Conservation (phyloP, 2,113 vertebrate species). For the Phylloscopus trochilus region DNA sequence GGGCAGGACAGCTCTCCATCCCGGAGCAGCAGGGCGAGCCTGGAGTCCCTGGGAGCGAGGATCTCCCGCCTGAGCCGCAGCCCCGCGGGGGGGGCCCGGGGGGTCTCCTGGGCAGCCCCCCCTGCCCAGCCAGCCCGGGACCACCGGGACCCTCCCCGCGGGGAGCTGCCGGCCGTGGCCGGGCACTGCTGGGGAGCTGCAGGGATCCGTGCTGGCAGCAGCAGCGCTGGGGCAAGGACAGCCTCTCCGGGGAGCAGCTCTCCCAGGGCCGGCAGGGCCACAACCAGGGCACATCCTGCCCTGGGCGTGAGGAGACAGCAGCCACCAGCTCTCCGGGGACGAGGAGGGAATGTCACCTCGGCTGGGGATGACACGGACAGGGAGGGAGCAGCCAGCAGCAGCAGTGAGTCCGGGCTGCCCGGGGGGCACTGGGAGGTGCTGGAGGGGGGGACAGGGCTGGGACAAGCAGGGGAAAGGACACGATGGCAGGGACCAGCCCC, state of each 20-base stretch:
- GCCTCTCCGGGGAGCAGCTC: accelerated
- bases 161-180: accelerated
- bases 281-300: too few species aligned
- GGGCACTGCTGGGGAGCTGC: accelerated
- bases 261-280: too few species aligned
- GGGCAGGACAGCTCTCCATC: accelerated
- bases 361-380: accelerated
- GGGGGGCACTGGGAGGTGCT: too few species aligned
- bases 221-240: accelerated
- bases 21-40: background rate
- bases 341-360: accelerated
- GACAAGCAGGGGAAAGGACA: too few species aligned
- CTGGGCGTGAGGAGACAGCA: accelerated
- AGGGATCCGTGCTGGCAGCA: background rate
- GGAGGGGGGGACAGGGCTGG: too few species aligned
- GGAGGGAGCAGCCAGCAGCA: background rate
- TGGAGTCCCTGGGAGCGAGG: slow-evolving; percentile 40
- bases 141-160: accelerated
- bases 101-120: accelerated
- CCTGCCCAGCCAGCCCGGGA: background rate
- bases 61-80: slow-evolving; percentile 30
- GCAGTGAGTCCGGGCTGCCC: background rate
- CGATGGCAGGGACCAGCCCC: too few species aligned
- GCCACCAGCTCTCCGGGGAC: background rate
- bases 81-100: accelerated